Base-by-base conservation (phyloP, 2,888 invertebrate species). In the Gisinianus flammeolus region DNA sequence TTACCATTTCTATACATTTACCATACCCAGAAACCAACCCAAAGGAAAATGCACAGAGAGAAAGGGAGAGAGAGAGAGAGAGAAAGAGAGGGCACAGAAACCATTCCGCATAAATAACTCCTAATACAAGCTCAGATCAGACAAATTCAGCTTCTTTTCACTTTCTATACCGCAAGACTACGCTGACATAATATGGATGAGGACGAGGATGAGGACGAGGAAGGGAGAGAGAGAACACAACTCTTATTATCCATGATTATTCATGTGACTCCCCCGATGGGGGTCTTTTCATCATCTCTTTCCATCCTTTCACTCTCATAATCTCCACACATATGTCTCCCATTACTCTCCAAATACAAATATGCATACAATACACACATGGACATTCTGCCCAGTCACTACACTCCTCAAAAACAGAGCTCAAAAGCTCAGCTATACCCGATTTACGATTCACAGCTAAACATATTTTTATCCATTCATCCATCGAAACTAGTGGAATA, bases 21-120 rank as follows among this genome's bases (percentile, higher is more conserved):
- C 77, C 73, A 74, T 70, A 74, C 70, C 71, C 74, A n/a, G n/a
- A n/a, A 54, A 73, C 31, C 70, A 30, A 33, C 31, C 35, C 30
- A 70, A 74, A 66, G 74, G 70, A 10, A 74, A 77, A 77, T 69
- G 64, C 70, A 77, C 44, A 67, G 54, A 8, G 58, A 58, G 35
- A 68, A 44, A 16, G 44, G 44, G 6, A 1, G 33, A 62, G 70
- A 68, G 69, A 44, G 75, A 58, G 74, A 70, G 74, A 52, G 56
- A 54, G 33, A 68, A 58, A 35, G 16, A 78, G 58, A 66, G 33
- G 69, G 6, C 22, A 64, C 28, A 26, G 30, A 64, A 64, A 64
- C 64, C 30, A 62, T 64, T 64, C 64, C 26, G 64, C 64, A 64
- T 64, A 64, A 64, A 64, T 64, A 26, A 64, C 22, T 26, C 64